Evolutionary conservation across 2,888 invertebrate species (phyloP).

Genomic region (Rhorus exstirpatorius): DNA sequence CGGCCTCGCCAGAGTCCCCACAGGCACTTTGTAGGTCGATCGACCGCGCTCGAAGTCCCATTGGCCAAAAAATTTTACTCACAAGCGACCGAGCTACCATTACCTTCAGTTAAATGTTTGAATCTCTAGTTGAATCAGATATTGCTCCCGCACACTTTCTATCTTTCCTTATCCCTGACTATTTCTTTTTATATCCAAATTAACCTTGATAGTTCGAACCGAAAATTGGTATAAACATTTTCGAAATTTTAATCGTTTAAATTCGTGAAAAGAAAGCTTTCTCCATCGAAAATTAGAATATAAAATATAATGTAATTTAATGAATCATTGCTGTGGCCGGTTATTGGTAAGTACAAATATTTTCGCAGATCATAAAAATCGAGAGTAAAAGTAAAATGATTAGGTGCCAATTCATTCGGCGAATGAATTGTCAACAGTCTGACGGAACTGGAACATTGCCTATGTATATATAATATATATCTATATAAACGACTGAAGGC

Average conservation of each 20-base stretch:
- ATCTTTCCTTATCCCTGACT: constrained; percentile 1
- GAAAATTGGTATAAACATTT: background rate
- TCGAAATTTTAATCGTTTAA: background rate
- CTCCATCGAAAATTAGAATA: background rate
- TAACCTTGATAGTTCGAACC: background rate
- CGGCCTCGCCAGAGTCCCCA: constrained; percentile 3
- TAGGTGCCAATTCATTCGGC: background rate
- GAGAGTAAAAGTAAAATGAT: background rate
- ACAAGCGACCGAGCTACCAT: background rate
- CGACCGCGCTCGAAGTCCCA: constrained; percentile 46
- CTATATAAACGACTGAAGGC: background rate
- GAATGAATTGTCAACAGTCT: constrained; percentile 71
- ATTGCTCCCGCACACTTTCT: background rate
- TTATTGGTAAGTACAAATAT: background rate
- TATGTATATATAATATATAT: background rate
- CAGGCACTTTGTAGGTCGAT: constrained; percentile 72
- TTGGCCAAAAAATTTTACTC: constrained; percentile 25
- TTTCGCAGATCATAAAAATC: background rate
- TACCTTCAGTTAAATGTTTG: background rate
- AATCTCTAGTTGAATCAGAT: constrained; percentile 1
- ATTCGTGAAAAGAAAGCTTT: background rate
- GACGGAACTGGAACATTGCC: constrained; percentile 71
- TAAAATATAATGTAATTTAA: background rate
- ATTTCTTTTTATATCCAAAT: background rate
- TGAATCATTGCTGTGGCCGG: background rate